Evolutionary conservation across 2,888 invertebrate genomes (phyloP).

Genomic region (Drosophila anomelani): DNA sequence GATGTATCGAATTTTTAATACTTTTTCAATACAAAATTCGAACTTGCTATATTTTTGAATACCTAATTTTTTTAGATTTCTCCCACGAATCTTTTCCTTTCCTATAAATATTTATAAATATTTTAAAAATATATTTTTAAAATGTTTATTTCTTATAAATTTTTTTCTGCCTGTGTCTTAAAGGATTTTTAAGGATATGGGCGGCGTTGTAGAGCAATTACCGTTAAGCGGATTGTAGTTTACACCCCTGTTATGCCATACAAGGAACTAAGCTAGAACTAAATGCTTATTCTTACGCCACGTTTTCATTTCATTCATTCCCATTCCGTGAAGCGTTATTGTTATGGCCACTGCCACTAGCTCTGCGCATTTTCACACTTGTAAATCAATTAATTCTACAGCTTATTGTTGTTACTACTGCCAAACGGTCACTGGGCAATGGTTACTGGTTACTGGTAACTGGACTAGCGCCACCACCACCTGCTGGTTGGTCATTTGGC

Average conservation of each 20-base stretch:
- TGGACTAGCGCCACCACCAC: constrained; percentile 26
- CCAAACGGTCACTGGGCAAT: constrained; percentile 21
- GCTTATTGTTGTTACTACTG: constrained; percentile 47
- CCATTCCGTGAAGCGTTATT: constrained; percentile 50
- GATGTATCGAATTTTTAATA: too few species aligned
- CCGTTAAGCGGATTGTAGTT: constrained; percentile 79
- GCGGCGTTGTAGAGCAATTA: constrained; percentile 70
- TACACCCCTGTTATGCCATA: constrained; percentile 35
- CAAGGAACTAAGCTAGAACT: constrained; percentile 58
- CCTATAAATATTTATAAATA: too few species aligned
- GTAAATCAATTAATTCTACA: constrained; percentile 80
- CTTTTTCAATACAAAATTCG: too few species aligned
- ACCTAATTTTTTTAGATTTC: too few species aligned
- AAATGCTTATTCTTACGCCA: constrained; percentile 53
- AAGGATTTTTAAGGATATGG: neutral
- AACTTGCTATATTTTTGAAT: too few species aligned
- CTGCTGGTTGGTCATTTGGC: constrained; percentile 71
- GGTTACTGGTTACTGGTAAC: constrained; percentile 8
- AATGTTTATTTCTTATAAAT: neutral
- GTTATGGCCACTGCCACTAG: constrained; percentile 49
- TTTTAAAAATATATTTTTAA: neutral
- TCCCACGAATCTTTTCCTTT: too few species aligned
- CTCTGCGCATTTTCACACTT: constrained; percentile 72
- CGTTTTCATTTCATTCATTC: constrained; percentile 37
- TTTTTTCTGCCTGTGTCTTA: constrained; percentile 10